Conservation (phyloP, 1,140 invertebrate species). For the Matsumurasca onukii region DNA sequence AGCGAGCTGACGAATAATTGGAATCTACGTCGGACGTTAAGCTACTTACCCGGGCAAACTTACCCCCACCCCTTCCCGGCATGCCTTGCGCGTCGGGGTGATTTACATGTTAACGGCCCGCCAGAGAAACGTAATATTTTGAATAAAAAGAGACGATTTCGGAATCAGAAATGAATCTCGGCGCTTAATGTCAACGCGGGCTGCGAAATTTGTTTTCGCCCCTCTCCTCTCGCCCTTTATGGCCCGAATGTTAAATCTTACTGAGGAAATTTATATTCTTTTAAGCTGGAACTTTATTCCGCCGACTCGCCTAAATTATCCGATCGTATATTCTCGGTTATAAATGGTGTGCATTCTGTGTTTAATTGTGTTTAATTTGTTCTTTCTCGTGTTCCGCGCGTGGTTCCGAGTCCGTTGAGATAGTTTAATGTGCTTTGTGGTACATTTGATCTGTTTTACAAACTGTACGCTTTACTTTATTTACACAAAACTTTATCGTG, state of each 20-base stretch:
- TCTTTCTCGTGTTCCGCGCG: no score
- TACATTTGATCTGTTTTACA: no score
- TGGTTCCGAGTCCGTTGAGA: no score
- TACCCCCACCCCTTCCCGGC: not conserved
- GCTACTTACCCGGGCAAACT: constrained; percentile 11
- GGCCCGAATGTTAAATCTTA: constrained; percentile 22
- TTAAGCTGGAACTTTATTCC: not conserved
- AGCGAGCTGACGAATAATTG: constrained; percentile 12
- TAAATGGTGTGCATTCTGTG: no score
- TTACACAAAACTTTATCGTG: no score
- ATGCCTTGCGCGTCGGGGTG: not conserved
- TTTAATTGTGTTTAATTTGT: no score
- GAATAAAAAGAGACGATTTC: constrained; percentile 22
- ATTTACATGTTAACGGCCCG: constrained; percentile 19
- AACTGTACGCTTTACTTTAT: no score
- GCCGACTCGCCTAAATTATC: not conserved
- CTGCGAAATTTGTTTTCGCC: constrained; percentile 11
- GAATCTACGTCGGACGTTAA: constrained; percentile 11
- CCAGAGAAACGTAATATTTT: constrained; percentile 20
- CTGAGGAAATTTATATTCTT: constrained; percentile 15
- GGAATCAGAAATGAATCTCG: constrained; percentile 25
- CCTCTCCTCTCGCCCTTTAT: not conserved
- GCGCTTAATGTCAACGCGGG: constrained; percentile 24
- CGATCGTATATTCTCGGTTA: no score
- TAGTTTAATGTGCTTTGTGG: no score